A percentile compares a stretch with the other conserved stretches of the same genome.
Conservation (phyloP, 2,113 vertebrate species). For the Passer montanus region DNA sequence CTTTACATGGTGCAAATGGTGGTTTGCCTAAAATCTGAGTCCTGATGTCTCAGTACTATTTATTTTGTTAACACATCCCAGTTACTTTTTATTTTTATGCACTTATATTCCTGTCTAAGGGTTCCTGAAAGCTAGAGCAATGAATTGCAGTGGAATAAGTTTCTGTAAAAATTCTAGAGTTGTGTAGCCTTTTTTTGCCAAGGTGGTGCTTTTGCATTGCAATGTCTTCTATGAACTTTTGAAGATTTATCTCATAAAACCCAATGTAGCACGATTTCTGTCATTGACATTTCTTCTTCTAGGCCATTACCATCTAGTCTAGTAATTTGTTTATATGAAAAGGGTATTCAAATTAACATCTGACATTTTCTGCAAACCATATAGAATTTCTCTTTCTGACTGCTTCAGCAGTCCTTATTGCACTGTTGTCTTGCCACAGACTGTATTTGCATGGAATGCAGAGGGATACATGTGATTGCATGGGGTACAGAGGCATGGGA, state of each 20-base stretch:
- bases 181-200: not conserved
- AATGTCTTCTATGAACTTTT: not conserved
- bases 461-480: not conserved
- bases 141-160: not conserved
- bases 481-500: not conserved
- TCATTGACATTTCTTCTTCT: not conserved
- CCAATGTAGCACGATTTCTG: not conserved
- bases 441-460: not conserved
- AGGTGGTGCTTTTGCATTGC: not conserved
- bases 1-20: not conserved
- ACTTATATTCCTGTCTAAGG: not conserved
- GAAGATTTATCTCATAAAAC: not conserved
- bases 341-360: not conserved
- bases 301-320: not conserved
- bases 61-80: not conserved
- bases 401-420: not conserved
- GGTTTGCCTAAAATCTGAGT: not conserved
- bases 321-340: not conserved
- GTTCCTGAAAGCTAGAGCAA: not conserved
- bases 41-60: not conserved
- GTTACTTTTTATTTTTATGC: not conserved
- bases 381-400: not conserved
- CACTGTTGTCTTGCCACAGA: not conserved
- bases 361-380: not conserved
- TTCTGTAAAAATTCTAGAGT: not conserved